A percentile compares a stretch with the other conserved stretches of the same genome.
Conservation (phyloP, 2,888 invertebrate species). For the Linnaemya tessellans region DNA sequence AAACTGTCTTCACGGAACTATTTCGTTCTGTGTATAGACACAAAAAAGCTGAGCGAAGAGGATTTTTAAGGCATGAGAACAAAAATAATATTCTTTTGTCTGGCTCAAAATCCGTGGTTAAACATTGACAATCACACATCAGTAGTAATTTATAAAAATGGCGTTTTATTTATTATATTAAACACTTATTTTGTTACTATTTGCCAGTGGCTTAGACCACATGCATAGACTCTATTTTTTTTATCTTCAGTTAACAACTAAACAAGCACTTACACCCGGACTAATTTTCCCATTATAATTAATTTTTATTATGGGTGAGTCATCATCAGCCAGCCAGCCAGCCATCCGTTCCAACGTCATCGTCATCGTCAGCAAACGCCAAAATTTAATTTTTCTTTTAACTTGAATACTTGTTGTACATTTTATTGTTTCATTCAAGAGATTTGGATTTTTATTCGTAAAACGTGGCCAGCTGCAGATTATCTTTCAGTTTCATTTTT, state of each 20-base stretch:
- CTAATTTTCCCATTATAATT: slow-evolving; percentile 15
- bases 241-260: slow-evolving; percentile 5
- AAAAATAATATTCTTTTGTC: no score
- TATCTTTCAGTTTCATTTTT: slow-evolving; percentile 46
- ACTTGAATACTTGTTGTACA: slow-evolving; percentile 30
- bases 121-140: not conserved
- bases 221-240: not conserved
- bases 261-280: not conserved
- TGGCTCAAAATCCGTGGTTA: not conserved
- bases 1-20: no score
- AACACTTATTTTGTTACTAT: not conserved
- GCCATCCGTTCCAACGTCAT: not conserved
- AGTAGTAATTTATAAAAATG: no score
- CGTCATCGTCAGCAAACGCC: slow-evolving; percentile 24
- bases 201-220: not conserved
- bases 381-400: slow-evolving; percentile 48
- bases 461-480: slow-evolving; percentile 69
- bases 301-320: slow-evolving; percentile 51
- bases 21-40: no score
- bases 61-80: no score
- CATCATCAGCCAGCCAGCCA: slow-evolving; percentile 31
- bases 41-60: no score
- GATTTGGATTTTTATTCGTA: slow-evolving; percentile 55
- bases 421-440: slow-evolving; percentile 63
- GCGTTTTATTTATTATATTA: no score